Evolutionary conservation across 2,888 invertebrate species (phyloP), one percentile per base, ranked within the genome.

Genomic region (Lasioglossum lativentre): DNA sequence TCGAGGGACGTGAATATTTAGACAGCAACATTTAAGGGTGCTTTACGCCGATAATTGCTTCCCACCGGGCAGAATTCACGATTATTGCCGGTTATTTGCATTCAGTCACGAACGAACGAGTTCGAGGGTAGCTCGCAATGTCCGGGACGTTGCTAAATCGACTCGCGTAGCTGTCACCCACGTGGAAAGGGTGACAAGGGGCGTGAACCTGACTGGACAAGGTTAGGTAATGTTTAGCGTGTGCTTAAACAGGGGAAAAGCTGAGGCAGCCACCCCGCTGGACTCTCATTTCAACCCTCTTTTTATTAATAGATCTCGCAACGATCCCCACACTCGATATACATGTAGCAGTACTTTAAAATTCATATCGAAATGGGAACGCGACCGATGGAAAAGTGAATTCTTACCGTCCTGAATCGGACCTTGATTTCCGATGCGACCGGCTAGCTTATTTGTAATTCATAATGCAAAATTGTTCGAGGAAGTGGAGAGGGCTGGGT

Each of bases 201-300:
- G 68, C 70, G 82, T 78, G 87, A 89, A 90, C 86, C 86, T 83
- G 76, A 72, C 70, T 47, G 77, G 75, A 83, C 86, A 87, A 78
- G 75, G 80, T 89, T 85, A 85, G 81, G 84, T 80, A 86, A 86
- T 82, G 78, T 38, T 79, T 40, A 72, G 72, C 81, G 73, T 76
- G 56, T 75, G 47, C 19, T 23, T 52, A 23, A 8, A n/a, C 8
- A n/a, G 52, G 6, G 47, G 34, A 23, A 19, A 5, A 52, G 19
- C 47, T 19, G 38, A 40, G 8, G 38, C 40, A 1, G 40, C 40
- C 8, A 40, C 40, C 8, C 40, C 10, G 1, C 10, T 8, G 40
- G 40, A 40, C 40, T 40, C 40, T 5, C 47, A 30, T 3, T 75
- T 59, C 68, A 27, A 23, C 8, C 47, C 63, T 63, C 38, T 1